These are phyloP conservation scores for Chiloscyllium plagiosum DNA, from an alignment of 2,113 vertebrate species.

Conservation along the genomic window DNA sequence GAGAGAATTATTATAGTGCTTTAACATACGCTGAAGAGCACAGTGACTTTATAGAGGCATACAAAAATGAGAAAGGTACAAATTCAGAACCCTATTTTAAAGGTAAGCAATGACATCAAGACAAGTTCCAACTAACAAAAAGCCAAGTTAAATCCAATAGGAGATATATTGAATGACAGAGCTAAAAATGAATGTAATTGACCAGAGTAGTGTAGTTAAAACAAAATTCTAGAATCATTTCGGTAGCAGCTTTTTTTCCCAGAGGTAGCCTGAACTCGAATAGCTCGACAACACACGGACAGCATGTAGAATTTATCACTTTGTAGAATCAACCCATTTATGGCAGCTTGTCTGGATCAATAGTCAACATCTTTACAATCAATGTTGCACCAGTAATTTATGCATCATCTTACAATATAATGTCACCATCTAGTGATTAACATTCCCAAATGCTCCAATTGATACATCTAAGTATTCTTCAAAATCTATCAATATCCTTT, in stretches of 20 bases:
- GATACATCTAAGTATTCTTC: too few relatives aligned
- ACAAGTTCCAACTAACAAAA: neutral
- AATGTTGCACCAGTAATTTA: too few relatives aligned
- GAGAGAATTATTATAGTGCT: neutral
- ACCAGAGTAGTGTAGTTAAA: neutral
- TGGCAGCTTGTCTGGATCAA: too few relatives aligned
- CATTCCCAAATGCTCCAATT: too few relatives aligned
- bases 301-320: too few relatives aligned
- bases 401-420: too few relatives aligned
- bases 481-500: too few relatives aligned
- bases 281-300: too few relatives aligned
- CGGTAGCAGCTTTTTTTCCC: neutral
- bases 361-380: too few relatives aligned
- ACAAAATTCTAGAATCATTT: neutral
- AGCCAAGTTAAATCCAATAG: neutral
- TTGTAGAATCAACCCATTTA: too few relatives aligned
- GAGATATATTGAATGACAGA: neutral
- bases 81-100: neutral
- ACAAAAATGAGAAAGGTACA: neutral
- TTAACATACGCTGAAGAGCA: neutral
- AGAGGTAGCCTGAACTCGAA: too few relatives aligned
- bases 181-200: neutral
- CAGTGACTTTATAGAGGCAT: neutral
- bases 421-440: neutral
- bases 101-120: neutral